Base-by-base conservation (phyloP, 1,140 invertebrate genomes). In the Trypoxylus dichotomus region DNA sequence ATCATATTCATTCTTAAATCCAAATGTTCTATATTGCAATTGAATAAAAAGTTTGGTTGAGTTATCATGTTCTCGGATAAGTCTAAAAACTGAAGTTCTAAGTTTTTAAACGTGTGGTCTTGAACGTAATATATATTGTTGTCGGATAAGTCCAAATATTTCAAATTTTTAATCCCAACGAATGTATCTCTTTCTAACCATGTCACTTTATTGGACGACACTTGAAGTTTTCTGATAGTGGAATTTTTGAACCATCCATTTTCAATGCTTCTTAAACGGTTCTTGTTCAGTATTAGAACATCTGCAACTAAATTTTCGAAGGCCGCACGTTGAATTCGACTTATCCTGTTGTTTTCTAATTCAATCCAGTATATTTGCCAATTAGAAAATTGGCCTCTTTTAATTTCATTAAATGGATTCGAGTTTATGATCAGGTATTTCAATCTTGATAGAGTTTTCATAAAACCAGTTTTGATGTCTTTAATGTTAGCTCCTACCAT, bases 221-320 rank as follows among this genome's bases (percentile, higher is more conserved):
- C 60, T 68, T 68, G 60, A n/a, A 68, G 60, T 8, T 68, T 68
- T 10, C 27, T 68, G 15, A 68, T 68, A 10, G 19, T 27, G 2
- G 24, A 27, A 68, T 68, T 68, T 29, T 68, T 68, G 27, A 68
- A 68, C 60, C 60, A 68, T 68, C 60, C 60, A 0, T 25, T 68
- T 68, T 68, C 60, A 24, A 68, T 68, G 13, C 60, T 68, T 25
- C 60, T 68, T 24, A 68, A 68, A 13, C 21, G 5, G 15, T 68
- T 68, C 7, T 68, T 68, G 27, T 68, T 68, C 27, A 68, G 8
- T 1, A 29, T 2, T 15, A 68, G 24, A 13, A 68, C 24, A 24
- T 68, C 21, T 2, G 60, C 5, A 29, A 2, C 11, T 29, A 68
- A 25, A 29, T 68, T 68, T 68, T 68, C 60, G 27, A 68, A 68